Conservation (phyloP, 2,797 vertebrate genomes). For the Thripadectes ignobilis region DNA sequence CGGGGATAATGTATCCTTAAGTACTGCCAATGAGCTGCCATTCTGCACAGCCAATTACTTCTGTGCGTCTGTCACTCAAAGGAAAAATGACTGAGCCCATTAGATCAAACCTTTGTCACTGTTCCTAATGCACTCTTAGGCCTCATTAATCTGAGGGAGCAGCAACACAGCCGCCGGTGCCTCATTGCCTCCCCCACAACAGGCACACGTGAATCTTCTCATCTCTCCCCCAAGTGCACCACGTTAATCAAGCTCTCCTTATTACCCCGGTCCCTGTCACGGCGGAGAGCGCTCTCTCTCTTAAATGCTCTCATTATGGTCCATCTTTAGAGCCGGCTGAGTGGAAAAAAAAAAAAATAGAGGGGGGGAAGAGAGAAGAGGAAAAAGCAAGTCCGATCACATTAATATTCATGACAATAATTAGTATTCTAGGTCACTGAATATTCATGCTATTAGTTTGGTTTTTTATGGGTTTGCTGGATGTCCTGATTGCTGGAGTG, state of each 20-base stretch:
- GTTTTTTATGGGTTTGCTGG: conserved; percentile 89
- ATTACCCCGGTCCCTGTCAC: conserved; percentile 85
- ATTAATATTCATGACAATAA: conserved; percentile 99
- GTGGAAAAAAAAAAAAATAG: conserved; percentile 47
- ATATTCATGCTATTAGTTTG: conserved; percentile 99
- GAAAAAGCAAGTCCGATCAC: conserved; percentile 86
- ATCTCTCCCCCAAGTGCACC: conserved; percentile 81
- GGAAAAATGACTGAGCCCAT: conserved; percentile 89
- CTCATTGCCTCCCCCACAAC: conserved; percentile 80
- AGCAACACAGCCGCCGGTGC: conserved; percentile 82
- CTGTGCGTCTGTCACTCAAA: conserved; percentile 88
- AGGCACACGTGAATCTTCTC: conserved; percentile 83
- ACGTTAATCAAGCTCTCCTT: conserved; percentile 88
- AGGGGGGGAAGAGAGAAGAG: conserved; percentile 60
- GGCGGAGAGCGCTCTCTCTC: conserved; percentile 82
- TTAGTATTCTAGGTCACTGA: conserved; percentile 99
- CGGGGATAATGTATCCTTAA: conserved; percentile 88
- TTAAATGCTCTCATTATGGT: conserved; percentile 91
- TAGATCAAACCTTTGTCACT: conserved; percentile 88
- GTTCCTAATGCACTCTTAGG: conserved; percentile 87
- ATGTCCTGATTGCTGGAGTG: conserved; percentile 86
- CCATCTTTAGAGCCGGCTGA: conserved; percentile 91
- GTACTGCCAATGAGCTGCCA: conserved; percentile 88
- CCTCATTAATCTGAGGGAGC: conserved; percentile 87
- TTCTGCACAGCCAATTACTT: conserved; percentile 90